Percentiles rank a stretch among this genome's conserved stretches.
Conservation (phyloP, 2,888 invertebrate genomes). For the Drosophila putrida region DNA sequence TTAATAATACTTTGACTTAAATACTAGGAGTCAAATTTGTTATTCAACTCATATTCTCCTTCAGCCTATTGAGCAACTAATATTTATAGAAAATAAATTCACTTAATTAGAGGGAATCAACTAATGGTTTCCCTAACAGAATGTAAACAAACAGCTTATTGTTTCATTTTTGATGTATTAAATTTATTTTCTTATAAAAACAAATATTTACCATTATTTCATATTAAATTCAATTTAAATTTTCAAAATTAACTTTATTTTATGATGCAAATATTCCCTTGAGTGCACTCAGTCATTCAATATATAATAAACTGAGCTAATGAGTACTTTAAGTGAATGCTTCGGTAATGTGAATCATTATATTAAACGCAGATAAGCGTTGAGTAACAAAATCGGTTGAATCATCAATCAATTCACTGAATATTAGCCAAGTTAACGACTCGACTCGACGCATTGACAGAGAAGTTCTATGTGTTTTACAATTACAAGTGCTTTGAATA, state of each 20-base stretch:
- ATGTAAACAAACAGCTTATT: too few species aligned
- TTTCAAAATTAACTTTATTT: neutral
- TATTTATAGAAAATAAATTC: too few species aligned
- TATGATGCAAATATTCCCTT: neutral
- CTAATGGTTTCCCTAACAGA: too few species aligned
- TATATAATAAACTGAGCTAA: slow-evolving; percentile 24
- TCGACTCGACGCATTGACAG: neutral
- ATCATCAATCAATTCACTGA: slow-evolving; percentile 47
- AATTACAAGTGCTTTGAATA: slow-evolving; percentile 8
- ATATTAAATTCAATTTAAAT: neutral
- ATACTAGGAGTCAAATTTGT: too few species aligned
- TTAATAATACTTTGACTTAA: too few species aligned
- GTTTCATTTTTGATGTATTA: too few species aligned
- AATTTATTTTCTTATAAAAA: neutral
- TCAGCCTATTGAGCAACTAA: too few species aligned
- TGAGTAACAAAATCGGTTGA: slow-evolving; percentile 27
- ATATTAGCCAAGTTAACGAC: slow-evolving; percentile 36
- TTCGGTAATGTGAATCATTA: slow-evolving; percentile 19
- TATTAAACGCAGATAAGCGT: slow-evolving; percentile 17
- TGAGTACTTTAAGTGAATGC: slow-evolving; percentile 11
- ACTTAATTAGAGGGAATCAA: too few species aligned
- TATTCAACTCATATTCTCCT: too few species aligned
- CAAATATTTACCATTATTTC: neutral
- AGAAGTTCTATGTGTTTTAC: neutral
- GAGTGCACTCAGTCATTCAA: slow-evolving; percentile 23